Evolutionary conservation across 2,797 vertebrate genomes (phyloP), one percentile per base, ranked within the genome.

Genomic region (Heliangelus exortis): DNA sequence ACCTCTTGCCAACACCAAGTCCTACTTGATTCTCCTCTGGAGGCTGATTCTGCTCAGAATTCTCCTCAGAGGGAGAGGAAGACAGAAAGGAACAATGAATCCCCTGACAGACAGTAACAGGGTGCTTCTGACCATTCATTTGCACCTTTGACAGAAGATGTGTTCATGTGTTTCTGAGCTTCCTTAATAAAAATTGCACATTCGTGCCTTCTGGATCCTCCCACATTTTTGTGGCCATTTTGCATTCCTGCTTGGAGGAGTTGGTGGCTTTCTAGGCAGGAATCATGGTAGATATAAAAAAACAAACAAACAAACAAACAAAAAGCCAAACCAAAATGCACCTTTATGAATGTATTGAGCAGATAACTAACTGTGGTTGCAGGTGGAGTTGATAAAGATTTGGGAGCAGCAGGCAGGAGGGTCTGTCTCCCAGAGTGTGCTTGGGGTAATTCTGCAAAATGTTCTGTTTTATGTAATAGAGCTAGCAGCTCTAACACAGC

Each of bases 21-120:
- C n/a, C 1, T 1, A 4, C 19, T 4, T 65, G 41, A 31, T 9
- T 80, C 12, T 87, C 33, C 6, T 9, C 11, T 57, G 57, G 31
- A 53, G 9, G 12, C 12, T 65, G 6, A 41, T 45, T 69, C 20
- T 66, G 8, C n/a, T 79, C 33, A 58, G 23, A 7, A n/a, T n/a
- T n/a, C n/a, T n/a, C n/a, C n/a, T n/a, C 29, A 74, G 36, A n/a
- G 63, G 23, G 12, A 57, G 7, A 50, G 19, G 9, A 54, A 5
- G 29, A 5, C 7, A 63, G 22, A 63, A 62, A 23, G 10, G 4
- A 28, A 8, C 47, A 51, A 55, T 15, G 6, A 54, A 15, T 66
- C 20, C 25, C 10, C 0, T 2, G 1, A 26, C 9, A n/a, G 41
- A n/a, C 13, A 80, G 31, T 7, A 10, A 8, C 2, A 54, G 15